Base-by-base conservation (phyloP, 2,113 vertebrate species). In the Thymallus thymallus region DNA sequence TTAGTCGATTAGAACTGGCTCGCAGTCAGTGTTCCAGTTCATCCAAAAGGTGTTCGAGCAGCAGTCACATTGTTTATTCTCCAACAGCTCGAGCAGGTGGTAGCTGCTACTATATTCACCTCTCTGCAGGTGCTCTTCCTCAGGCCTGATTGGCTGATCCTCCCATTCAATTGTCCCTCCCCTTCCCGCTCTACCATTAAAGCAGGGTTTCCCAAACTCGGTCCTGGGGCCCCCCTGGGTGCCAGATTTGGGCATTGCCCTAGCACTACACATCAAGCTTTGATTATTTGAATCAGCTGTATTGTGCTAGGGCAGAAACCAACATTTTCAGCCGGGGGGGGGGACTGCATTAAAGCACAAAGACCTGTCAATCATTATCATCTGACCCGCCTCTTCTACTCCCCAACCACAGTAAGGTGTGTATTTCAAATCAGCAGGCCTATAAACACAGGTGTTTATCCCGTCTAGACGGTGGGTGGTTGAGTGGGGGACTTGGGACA, bases 401-500 rank as follows among this genome's bases (percentile, higher is more conserved):
- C 64, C 73, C 72, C 58, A 81, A 86, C 82, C 66, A 65, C 73
- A 84, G 77, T 81, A 65, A 84, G 82, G 68, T 75, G 74, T 80
- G 74, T 78, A 70, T 77, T 72, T 87, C 86, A 85, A 77, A 69
- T 82, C 73, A 65, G 71, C 75, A 81, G 72, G 68, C 81, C 79
- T 80, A 84, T 79, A 83, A 81, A 88, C 74, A 69, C 76, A 72
- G 64, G 76, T 84, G 80, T 91, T 90, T 91, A 88, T 71, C 71
- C 61, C 22, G 87, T 89, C 90, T 91, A 89, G 91, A 92, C 87
- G 82, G 77, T 83, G 78, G 61, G 60, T 69, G 74, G 67, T 80
- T 35, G 72, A 56, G 60, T 63, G 73, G n/a, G 14, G 71, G 76
- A 74, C 82, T 78, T 80, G 80, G 75, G 82, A 77, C 74, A 67